phyloP scores from a whole-genome alignment of 1,140 invertebrate genomes.

The Caenorhabditis remanei region DNA sequence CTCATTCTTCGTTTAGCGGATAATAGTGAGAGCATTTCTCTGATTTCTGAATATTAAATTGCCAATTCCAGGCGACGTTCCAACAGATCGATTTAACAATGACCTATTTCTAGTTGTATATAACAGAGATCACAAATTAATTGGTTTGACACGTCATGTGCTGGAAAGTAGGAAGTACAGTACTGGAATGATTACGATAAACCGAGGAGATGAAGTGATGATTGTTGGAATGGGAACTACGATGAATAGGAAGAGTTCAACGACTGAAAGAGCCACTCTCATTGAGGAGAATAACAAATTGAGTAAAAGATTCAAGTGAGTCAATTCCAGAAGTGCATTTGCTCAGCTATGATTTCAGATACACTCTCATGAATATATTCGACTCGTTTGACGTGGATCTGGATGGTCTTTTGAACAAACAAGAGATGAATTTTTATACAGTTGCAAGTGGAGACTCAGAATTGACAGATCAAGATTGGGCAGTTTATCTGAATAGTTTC shows the following conservation, averaged over 20 bases:
- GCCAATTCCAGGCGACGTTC: constrained; percentile 12
- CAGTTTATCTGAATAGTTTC: constrained; percentile 20
- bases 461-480: constrained; percentile 39
- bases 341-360: constrained; percentile 7
- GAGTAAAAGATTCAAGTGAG: constrained; percentile 46
- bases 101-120: constrained; percentile 33
- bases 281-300: constrained; percentile 44
- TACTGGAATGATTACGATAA: constrained; percentile 32
- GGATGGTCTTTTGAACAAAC: constrained; percentile 20
- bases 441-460: constrained; percentile 29
- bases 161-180: not conserved
- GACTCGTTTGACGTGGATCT: constrained; percentile 32
- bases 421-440: constrained; percentile 45
- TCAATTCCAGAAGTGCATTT: not conserved
- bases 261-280: constrained; percentile 1
- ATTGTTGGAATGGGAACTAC: constrained; percentile 48
- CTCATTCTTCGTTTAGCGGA: not conserved
- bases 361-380: constrained; percentile 34
- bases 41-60: too few relatives aligned
- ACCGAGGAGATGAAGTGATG: constrained; percentile 38
- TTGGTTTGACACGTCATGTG: constrained; percentile 8
- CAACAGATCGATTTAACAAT: not conserved
- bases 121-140: not conserved
- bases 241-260: constrained; percentile 10
- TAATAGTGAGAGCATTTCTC: not conserved